These are phyloP conservation scores for Phaedon cochleariae DNA, from an alignment of 2,888 invertebrate species.

Conservation along the genomic window DNA sequence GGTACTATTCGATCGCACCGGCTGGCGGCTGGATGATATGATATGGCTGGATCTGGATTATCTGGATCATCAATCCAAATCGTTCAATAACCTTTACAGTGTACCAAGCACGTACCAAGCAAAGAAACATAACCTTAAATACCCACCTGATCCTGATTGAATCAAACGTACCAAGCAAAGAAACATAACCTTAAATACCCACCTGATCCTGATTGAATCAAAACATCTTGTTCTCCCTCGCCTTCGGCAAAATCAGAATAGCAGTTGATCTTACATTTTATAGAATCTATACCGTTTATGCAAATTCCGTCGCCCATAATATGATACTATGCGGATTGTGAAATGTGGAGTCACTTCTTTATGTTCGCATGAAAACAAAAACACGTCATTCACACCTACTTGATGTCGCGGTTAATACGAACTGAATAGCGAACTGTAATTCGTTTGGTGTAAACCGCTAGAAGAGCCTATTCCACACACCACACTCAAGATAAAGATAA, in stretches of 20 bases:
- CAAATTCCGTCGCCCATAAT: conserved; percentile 1
- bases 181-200: background rate
- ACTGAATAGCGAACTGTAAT: background rate
- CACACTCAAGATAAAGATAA: background rate
- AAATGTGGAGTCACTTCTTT: background rate
- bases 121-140: background rate
- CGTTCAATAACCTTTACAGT: too few species aligned
- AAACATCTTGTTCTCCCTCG: background rate
- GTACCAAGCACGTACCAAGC: background rate
- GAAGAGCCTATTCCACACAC: background rate
- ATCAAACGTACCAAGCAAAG: background rate
- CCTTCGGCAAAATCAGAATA: background rate
- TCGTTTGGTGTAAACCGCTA: background rate
- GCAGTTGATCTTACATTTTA: conserved; percentile 14
- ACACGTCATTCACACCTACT: background rate
- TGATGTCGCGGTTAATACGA: background rate
- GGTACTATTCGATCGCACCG: too few species aligned
- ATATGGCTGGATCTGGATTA: too few species aligned
- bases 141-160: background rate
- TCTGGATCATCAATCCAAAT: too few species aligned
- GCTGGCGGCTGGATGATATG: too few species aligned
- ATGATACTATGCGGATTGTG: too few species aligned
- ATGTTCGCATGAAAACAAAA: background rate
- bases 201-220: background rate
- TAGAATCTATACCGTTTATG: conserved; percentile 9